A percentile compares a stretch with the other conserved stretches of the same genome.
Evolutionary conservation across 1,140 invertebrate genomes (phyloP).

Genomic region (Tigriopus japonicus): DNA sequence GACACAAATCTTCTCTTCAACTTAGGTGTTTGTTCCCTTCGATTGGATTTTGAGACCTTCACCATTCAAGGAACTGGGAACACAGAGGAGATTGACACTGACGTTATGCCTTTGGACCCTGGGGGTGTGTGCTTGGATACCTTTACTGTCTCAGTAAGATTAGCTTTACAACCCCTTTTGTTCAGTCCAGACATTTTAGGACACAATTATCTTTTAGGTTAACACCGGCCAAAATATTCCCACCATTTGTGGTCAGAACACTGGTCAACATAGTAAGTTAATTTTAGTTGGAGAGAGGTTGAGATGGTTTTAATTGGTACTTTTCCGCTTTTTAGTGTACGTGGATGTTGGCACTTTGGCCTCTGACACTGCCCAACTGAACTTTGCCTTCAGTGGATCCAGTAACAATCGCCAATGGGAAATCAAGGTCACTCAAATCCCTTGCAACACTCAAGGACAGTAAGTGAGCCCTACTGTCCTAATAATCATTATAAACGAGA

Average conservation of each 20-base stretch:
- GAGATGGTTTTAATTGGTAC: not conserved
- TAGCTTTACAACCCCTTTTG: not conserved
- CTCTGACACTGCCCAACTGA: not conserved
- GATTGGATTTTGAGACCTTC: conserved; percentile 5
- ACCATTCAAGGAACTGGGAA: not conserved
- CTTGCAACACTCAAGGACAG: too few relatives aligned
- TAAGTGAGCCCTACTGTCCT: too few relatives aligned
- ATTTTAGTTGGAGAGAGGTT: not conserved
- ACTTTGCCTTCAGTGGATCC: not conserved
- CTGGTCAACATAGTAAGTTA: conserved; percentile 2
- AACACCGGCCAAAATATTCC: too few relatives aligned
- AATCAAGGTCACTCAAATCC: conserved; percentile 10
- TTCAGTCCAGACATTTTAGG: not conserved
- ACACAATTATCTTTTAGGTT: not conserved
- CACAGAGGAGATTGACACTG: not conserved
- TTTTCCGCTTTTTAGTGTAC: not conserved
- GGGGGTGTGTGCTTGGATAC: too few relatives aligned
- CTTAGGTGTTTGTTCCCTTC: not conserved
- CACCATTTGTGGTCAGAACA: conserved; percentile 7
- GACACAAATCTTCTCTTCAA: too few relatives aligned
- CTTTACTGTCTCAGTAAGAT: not conserved
- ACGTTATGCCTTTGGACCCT: not conserved
- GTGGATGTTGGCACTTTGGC: not conserved
- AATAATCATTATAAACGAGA: too few relatives aligned
- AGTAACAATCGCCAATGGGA: not conserved